Conservation (phyloP, 2,888 invertebrate genomes). For the Onthophagus sagittarius region DNA sequence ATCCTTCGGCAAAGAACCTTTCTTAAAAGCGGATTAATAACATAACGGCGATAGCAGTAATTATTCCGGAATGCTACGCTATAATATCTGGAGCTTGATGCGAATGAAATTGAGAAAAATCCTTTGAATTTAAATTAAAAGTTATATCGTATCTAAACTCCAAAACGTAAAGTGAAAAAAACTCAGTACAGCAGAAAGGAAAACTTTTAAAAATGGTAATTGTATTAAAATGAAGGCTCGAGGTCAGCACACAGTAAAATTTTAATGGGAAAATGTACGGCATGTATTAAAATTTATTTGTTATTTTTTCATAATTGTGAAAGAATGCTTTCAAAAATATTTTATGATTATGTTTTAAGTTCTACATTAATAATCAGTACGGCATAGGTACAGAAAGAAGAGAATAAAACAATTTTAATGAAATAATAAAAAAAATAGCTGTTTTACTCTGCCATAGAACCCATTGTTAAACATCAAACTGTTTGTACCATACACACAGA, state of each 20-base stretch:
- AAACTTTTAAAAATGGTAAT: neutral
- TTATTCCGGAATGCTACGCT: neutral
- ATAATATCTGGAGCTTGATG: neutral
- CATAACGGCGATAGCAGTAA: neutral
- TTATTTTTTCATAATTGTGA: neutral
- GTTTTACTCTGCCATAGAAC: too few relatives aligned
- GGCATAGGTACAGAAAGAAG: neutral
- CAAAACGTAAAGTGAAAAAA: too few relatives aligned
- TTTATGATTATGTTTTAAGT: neutral
- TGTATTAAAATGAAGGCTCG: neutral
- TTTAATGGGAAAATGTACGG: neutral
- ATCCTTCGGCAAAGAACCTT: neutral
- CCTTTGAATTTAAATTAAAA: too few relatives aligned
- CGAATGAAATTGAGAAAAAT: too few relatives aligned
- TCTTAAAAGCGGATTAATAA: neutral
- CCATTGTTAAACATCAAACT: too few relatives aligned
- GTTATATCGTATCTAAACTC: too few relatives aligned
- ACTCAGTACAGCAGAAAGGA: neutral
- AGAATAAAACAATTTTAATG: neutral
- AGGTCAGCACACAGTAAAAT: neutral
- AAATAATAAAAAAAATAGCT: neutral
- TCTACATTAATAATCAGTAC: neutral
- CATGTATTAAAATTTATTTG: neutral
- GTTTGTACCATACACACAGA: too few relatives aligned
- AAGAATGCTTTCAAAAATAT: neutral